Conservation (phyloP, 1,140 invertebrate genomes). For the Drosophila nannoptera region DNA sequence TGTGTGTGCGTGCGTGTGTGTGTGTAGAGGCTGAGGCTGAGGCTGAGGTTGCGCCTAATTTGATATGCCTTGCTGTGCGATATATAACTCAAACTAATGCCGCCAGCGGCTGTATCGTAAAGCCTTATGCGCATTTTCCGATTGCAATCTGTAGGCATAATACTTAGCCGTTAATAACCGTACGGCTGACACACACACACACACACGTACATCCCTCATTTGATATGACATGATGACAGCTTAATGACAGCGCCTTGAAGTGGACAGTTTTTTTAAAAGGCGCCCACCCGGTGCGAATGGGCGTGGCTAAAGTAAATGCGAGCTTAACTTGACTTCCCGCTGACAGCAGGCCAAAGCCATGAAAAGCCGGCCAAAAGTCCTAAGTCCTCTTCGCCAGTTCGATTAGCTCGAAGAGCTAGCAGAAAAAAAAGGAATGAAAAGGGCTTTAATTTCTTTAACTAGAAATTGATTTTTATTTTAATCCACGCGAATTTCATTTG, state of each 20-base stretch:
- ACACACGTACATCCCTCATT: conserved; percentile 38
- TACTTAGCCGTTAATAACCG: conserved; percentile 41
- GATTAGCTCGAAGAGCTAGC: too few species aligned
- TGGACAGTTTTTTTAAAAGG: conserved; percentile 8
- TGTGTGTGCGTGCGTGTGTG: too few species aligned
- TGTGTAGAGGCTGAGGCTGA: neutral
- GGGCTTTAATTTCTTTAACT: too few species aligned
- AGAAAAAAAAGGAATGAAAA: neutral
- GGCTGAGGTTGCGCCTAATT: conserved; percentile 54
- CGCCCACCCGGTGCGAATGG: neutral
- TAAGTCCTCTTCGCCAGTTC: too few species aligned
- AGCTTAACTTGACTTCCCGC: conserved; percentile 1
- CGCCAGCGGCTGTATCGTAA: conserved; percentile 67
- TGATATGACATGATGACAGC: conserved; percentile 62
- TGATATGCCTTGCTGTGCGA: conserved; percentile 54
- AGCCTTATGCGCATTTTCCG: conserved; percentile 71
- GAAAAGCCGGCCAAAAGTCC: neutral
- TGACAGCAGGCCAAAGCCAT: conserved; percentile 1
- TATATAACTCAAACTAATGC: conserved; percentile 69
- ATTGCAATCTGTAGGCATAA: conserved; percentile 67
- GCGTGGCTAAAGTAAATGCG: neutral
- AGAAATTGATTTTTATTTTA: too few species aligned
- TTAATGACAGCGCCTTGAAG: conserved; percentile 38
- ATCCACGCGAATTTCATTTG: too few species aligned
- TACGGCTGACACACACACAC: conserved; percentile 14